Conservation (phyloP, 2,888 invertebrate genomes). For the Pheosia gnoma region DNA sequence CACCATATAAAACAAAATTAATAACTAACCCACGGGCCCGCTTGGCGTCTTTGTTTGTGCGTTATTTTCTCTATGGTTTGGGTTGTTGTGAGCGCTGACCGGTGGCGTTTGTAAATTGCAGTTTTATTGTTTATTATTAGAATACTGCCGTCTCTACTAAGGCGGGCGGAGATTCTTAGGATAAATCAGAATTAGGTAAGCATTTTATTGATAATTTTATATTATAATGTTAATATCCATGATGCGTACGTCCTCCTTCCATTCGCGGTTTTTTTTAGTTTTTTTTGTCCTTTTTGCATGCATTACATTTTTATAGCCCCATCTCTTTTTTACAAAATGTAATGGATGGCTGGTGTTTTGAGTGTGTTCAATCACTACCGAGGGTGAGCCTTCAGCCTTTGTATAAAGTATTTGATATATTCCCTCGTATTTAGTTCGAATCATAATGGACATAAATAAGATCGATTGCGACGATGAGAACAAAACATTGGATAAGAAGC, state of each 20-base stretch:
- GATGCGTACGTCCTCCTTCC: not conserved
- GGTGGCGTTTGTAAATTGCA: not conserved
- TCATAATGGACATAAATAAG: slow-evolving; percentile 70
- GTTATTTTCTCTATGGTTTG: too few relatives aligned
- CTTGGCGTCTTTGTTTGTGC: too few relatives aligned
- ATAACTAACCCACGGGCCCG: too few relatives aligned
- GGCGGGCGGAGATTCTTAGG: not conserved
- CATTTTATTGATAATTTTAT: not conserved
- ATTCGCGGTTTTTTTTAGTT: slow-evolving; percentile 3
- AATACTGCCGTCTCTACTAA: not conserved
- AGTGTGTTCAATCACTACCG: not conserved
- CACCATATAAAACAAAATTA: too few relatives aligned
- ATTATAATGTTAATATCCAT: not conserved
- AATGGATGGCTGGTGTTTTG: not conserved
- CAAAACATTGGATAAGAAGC: slow-evolving; percentile 85
- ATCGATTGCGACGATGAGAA: slow-evolving; percentile 67
- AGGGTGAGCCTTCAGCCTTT: not conserved
- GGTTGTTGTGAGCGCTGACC: too few relatives aligned
- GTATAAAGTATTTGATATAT: slow-evolving; percentile 8
- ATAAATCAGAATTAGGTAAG: not conserved
- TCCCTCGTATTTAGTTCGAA: slow-evolving; percentile 49
- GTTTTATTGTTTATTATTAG: not conserved
- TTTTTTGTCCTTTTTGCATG: slow-evolving; percentile 3
- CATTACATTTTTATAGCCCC: not conserved
- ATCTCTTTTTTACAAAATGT: slow-evolving; percentile 4